These are phyloP conservation scores for Silvanus unidentatus DNA, from an alignment of 2,888 invertebrate genomes.

Conservation along the genomic window DNA sequence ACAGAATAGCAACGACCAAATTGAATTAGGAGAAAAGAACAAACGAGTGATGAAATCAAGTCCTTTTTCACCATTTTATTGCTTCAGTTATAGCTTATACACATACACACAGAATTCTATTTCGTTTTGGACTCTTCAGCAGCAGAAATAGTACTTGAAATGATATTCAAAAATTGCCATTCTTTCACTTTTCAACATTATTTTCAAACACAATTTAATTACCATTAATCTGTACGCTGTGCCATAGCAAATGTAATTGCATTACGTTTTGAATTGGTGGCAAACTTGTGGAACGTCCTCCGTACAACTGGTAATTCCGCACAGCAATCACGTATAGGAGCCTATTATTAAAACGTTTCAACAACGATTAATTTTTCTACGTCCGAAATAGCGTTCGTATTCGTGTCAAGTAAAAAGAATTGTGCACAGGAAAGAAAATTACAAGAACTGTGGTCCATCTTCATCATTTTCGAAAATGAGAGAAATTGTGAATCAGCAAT, in stretches of 20 bases:
- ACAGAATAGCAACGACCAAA: not conserved
- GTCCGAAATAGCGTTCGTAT: not conserved
- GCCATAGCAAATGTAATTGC: no score
- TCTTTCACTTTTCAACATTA: no score
- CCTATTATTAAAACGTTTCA: not conserved
- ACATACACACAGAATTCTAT: no score
- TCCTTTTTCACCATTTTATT: constrained; percentile 1
- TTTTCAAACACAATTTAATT: no score
- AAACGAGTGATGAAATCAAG: constrained; percentile 3
- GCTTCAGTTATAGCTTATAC: not conserved
- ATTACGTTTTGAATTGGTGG: no score
- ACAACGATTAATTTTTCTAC: not conserved
- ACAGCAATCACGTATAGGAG: not conserved
- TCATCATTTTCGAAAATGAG: not conserved
- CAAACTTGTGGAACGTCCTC: no score
- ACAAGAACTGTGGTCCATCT: constrained; percentile 1
- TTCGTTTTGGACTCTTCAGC: no score
- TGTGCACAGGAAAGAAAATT: not conserved
- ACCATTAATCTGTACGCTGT: no score
- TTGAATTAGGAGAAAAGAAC: constrained; percentile 1
- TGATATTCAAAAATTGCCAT: no score
- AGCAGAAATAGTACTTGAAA: no score
- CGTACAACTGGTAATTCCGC: not conserved
- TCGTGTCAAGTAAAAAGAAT: not conserved
- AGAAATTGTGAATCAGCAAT: not conserved